Evolutionary conservation across 1,140 invertebrate genomes (phyloP), one percentile per base, ranked within the genome.

Genomic region (Chironomus striatipennis): DNA sequence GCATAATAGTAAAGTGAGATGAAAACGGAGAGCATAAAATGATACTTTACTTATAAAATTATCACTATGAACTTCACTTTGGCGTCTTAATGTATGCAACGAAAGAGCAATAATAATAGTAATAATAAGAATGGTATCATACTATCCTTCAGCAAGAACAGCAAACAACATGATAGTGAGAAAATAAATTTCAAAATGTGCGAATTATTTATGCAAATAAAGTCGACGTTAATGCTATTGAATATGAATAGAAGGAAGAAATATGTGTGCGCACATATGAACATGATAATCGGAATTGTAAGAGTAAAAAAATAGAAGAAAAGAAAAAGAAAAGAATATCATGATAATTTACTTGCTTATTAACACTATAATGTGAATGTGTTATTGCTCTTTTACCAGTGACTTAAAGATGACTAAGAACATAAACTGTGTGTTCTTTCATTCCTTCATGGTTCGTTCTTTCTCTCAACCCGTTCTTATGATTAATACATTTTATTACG

Each of bases 161-260:
- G 47, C n/a, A 57, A 57, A 57, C n/a, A 5, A 8, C 9, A 47
- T 2, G 43, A 47, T 9, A 47, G 47, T n/a, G n/a, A 57, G 47
- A 57, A 57, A 12, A 57, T 57, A 57, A 57, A 57, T 57, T n/a
- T 57, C 47, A 15, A n/a, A 57, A 57, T n/a, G 47, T 57, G 47
- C 47, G 47, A 57, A 57, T 57, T 57, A 57, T 57, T 57, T 57
- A 57, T 57, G 47, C 47, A 57, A 57, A 57, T n/a, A 57, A 57
- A 57, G 47, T 12, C 47, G 47, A 57, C 47, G 47, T 57, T 57
- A 57, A 57, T 57, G 47, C 47, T n/a, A 57, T 57, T 57, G 47
- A 57, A n/a, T n/a, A 57, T 57, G 47, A 34, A 34, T 34, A 34
- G 24, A 57, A 57, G 47, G 47, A n/a, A 34, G 12, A 57, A 57